Evolutionary conservation across 2,888 invertebrate species (phyloP).

Genomic region (Odontomyia ornata): DNA sequence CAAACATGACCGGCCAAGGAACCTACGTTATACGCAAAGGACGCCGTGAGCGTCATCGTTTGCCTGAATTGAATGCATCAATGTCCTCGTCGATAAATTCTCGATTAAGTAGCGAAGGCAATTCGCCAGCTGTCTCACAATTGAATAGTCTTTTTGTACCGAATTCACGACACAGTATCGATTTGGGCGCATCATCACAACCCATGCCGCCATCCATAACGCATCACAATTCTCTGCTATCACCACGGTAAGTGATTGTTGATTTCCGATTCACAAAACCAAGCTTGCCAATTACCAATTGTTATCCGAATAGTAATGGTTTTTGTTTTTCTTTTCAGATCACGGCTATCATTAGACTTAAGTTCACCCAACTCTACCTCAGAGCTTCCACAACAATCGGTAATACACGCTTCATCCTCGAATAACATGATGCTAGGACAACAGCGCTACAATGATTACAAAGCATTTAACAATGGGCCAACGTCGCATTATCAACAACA

Average conservation of each 20-base stretch:
- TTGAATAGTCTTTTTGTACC: slow-evolving; percentile 70
- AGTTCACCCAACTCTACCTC: slow-evolving; percentile 54
- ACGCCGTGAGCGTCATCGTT: slow-evolving; percentile 73
- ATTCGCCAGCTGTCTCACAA: slow-evolving; percentile 53
- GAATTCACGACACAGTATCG: slow-evolving; percentile 74
- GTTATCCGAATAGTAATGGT: neutral
- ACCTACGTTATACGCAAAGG: slow-evolving; percentile 85
- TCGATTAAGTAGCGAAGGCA: slow-evolving; percentile 69
- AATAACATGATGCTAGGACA: slow-evolving; percentile 30
- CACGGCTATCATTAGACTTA: slow-evolving; percentile 58
- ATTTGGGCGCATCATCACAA: slow-evolving; percentile 72
- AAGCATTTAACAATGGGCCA: slow-evolving; percentile 29
- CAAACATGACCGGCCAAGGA: slow-evolving; percentile 69
- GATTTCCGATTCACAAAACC: neutral
- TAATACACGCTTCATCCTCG: slow-evolving; percentile 21
- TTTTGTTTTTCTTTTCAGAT: slow-evolving; percentile 51
- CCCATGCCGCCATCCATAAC: slow-evolving; percentile 53
- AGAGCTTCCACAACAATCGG: slow-evolving; percentile 50
- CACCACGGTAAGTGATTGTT: slow-evolving; percentile 55
- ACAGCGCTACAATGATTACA: slow-evolving; percentile 38
- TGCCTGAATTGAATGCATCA: slow-evolving; percentile 65
- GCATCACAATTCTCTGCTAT: slow-evolving; percentile 51
- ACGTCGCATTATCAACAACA: slow-evolving; percentile 6
- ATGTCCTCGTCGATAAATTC: slow-evolving; percentile 69
- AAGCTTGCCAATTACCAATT: too few species aligned